phyloP scores from a whole-genome alignment of 2,113 vertebrate genomes.

The Ramphastos sulfuratus region DNA sequence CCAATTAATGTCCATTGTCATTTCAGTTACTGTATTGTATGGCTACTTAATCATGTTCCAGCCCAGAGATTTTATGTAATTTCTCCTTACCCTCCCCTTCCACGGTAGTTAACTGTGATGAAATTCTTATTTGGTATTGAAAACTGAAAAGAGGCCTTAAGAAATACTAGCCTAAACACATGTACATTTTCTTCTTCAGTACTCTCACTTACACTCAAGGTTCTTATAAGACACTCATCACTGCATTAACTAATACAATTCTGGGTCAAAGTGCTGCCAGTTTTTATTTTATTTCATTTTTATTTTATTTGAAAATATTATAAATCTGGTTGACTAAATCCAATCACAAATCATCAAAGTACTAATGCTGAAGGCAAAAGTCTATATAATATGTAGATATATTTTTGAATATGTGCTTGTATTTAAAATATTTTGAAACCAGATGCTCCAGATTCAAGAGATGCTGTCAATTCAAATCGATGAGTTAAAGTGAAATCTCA shows the following conservation, averaged over 20 bases:
- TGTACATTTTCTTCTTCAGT: neutral
- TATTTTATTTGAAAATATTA: neutral
- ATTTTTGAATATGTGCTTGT: neutral
- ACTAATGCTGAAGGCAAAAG: neutral
- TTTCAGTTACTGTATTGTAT: neutral
- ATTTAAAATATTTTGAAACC: neutral
- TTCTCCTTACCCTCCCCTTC: constrained; percentile 1
- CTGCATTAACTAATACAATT: neutral
- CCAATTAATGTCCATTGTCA: neutral
- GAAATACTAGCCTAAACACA: neutral
- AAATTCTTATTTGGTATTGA: constrained; percentile 9
- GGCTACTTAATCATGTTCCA: constrained; percentile 44
- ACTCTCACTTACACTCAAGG: neutral
- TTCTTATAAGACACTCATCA: neutral
- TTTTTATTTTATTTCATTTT: neutral
- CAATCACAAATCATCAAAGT: neutral
- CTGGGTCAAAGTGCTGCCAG: neutral
- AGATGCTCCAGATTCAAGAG: neutral
- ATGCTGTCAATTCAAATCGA: neutral
- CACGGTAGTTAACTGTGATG: neutral
- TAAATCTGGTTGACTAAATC: neutral
- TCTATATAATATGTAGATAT: neutral
- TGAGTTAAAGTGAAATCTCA: neutral
- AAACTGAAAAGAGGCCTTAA: constrained; percentile 22
- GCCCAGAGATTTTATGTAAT: constrained; percentile 12